A percentile compares a stretch with the other conserved stretches of the same genome.
phyloP scores from a whole-genome alignment of 2,888 invertebrate genomes.

The Xestia ashworthii region DNA sequence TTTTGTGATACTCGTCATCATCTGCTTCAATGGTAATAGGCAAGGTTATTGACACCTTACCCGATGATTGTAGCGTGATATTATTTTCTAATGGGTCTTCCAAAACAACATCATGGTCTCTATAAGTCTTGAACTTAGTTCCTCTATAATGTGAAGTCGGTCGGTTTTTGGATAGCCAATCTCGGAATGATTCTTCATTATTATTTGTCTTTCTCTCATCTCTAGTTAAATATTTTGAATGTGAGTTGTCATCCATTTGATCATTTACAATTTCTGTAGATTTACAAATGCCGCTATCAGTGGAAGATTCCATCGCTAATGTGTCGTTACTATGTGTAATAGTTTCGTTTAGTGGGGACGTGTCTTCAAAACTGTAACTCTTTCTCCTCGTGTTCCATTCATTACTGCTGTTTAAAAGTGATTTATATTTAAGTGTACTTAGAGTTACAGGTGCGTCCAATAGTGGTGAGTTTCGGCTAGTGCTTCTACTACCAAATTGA shows the following conservation, averaged over 20 bases:
- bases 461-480: slow-evolving; percentile 79
- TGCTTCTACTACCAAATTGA: slow-evolving; percentile 75
- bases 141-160: slow-evolving; percentile 75
- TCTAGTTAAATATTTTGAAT: slow-evolving; percentile 67
- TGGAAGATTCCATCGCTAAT: slow-evolving; percentile 93
- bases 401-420: slow-evolving; percentile 83
- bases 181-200: slow-evolving; percentile 83
- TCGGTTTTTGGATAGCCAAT: slow-evolving; percentile 86
- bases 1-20: slow-evolving; percentile 72
- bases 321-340: slow-evolving; percentile 84
- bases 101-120: slow-evolving; percentile 75
- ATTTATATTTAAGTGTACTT: slow-evolving; percentile 86
- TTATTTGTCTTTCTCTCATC: slow-evolving; percentile 72
- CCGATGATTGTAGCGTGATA: slow-evolving; percentile 82
- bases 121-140: slow-evolving; percentile 75
- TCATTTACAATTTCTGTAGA: slow-evolving; percentile 92
- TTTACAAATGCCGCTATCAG: slow-evolving; percentile 94
- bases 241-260: slow-evolving; percentile 72
- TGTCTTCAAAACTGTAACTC: slow-evolving; percentile 93
- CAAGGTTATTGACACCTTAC: slow-evolving; percentile 85
- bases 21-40: slow-evolving; percentile 81
- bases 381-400: slow-evolving; percentile 94
- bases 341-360: slow-evolving; percentile 80
- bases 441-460: slow-evolving; percentile 82
- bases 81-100: slow-evolving; percentile 78